A percentile compares a stretch with the other conserved stretches of the same genome.
Evolutionary conservation across 37 sponge, comb jelly and placozoan genomes (phyloP).

Genomic region (Hormiphora californensis): DNA sequence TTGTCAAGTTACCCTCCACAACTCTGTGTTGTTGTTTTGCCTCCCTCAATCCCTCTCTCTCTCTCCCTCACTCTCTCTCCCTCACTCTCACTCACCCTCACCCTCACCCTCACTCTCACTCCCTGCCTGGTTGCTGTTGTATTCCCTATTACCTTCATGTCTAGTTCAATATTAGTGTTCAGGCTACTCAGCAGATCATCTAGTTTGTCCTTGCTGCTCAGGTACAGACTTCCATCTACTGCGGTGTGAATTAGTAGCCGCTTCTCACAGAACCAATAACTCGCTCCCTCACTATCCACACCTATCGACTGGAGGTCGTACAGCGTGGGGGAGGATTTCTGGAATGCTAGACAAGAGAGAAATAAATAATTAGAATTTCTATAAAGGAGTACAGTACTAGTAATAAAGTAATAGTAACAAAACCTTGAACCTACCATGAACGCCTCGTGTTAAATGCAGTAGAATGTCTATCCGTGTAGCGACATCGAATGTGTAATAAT

Average conservation of each 20-base stretch:
- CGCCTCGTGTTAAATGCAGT: not conserved
- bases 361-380: not conserved
- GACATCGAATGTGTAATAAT: not conserved
- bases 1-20: no score
- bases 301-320: not conserved
- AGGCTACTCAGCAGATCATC: not conserved
- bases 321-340: not conserved
- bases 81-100: no score
- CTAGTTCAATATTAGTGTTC: not conserved
- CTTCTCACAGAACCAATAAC: not conserved
- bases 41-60: no score
- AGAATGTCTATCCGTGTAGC: slow-evolving; percentile 15
- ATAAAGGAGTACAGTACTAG: not conserved
- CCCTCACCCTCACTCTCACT: no score
- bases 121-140: no score
- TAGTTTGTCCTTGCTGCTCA: slow-evolving; percentile 43
- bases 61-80: no score
- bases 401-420: not conserved
- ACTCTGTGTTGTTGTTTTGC: no score
- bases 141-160: no score
- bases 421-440: not conserved
- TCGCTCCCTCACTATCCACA: not conserved
- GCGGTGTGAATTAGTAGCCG: not conserved
- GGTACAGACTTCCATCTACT: not conserved
- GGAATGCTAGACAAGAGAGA: not conserved